Conservation (phyloP, 2,888 invertebrate species). For the Villa cingulata region DNA sequence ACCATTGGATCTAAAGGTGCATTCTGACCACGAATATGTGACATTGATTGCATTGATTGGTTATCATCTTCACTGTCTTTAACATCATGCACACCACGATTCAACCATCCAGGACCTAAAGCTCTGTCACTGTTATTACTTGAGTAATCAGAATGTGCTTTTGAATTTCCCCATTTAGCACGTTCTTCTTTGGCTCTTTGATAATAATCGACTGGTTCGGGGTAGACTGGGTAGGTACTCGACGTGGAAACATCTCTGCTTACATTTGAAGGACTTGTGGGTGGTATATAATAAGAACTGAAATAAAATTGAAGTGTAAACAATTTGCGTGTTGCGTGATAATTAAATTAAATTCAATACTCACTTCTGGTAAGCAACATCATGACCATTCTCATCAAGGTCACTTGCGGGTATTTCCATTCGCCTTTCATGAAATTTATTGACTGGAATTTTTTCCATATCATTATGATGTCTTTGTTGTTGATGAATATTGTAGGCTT, state of each 20-base stretch:
- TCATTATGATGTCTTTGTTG: conserved; percentile 1
- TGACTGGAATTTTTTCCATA: conserved; percentile 9
- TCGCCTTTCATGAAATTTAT: conserved; percentile 5
- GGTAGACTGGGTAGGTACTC: conserved; percentile 31
- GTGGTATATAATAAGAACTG: conserved; percentile 24
- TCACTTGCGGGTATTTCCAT: conserved; percentile 1
- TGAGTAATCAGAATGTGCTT: conserved; percentile 28
- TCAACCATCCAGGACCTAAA: conserved; percentile 41
- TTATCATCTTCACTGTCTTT: conserved; percentile 38
- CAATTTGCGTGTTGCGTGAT: conserved; percentile 1
- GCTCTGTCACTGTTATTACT: conserved; percentile 28
- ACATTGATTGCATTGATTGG: conserved; percentile 37
- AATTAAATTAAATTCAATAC: no score
- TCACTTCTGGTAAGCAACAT: conserved; percentile 8
- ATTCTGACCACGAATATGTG: conserved; percentile 75
- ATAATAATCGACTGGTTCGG: conserved; percentile 28
- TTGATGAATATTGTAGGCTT: conserved; percentile 6
- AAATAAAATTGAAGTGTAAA: not conserved
- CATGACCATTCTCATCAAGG: conserved; percentile 9
- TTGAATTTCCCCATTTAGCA: conserved; percentile 59
- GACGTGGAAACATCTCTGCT: conserved; percentile 34
- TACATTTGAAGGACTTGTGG: conserved; percentile 19
- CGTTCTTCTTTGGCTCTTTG: conserved; percentile 42
- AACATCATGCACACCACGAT: conserved; percentile 38
- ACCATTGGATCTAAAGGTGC: conserved; percentile 66